Conservation (phyloP, 2,113 vertebrate genomes). For the Heterotilapia buettikoferi region DNA sequence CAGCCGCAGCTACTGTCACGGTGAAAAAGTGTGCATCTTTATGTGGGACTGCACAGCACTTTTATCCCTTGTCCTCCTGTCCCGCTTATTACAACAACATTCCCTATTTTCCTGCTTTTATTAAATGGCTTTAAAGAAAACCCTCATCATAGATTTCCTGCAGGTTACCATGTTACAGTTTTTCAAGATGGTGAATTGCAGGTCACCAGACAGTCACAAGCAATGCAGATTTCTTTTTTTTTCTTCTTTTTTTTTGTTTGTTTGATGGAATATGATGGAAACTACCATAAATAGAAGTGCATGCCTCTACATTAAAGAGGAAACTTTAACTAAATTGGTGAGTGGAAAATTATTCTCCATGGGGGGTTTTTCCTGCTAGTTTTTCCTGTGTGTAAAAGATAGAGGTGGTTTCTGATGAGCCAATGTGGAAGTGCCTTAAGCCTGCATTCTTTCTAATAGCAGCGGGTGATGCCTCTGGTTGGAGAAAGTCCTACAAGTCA, state of each 20-base stretch:
- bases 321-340: background rate
- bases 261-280: background rate
- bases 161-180: background rate
- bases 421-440: background rate
- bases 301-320: background rate
- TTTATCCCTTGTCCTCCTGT: background rate
- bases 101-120: background rate
- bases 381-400: background rate
- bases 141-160: background rate
- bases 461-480: rapidly evolving
- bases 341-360: background rate
- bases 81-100: background rate
- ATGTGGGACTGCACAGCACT: rapidly evolving
- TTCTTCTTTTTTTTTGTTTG: background rate
- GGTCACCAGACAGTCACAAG: background rate
- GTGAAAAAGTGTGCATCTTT: background rate
- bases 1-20: background rate
- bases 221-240: background rate
- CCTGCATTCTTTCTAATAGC: background rate
- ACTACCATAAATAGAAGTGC: background rate
- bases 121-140: background rate
- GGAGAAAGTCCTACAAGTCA: background rate
- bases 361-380: rapidly evolving
- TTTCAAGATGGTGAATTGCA: background rate
- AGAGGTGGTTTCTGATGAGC: background rate